phyloP scores from a whole-genome alignment of 2,888 invertebrate species.

The Ochropleura plecta region DNA sequence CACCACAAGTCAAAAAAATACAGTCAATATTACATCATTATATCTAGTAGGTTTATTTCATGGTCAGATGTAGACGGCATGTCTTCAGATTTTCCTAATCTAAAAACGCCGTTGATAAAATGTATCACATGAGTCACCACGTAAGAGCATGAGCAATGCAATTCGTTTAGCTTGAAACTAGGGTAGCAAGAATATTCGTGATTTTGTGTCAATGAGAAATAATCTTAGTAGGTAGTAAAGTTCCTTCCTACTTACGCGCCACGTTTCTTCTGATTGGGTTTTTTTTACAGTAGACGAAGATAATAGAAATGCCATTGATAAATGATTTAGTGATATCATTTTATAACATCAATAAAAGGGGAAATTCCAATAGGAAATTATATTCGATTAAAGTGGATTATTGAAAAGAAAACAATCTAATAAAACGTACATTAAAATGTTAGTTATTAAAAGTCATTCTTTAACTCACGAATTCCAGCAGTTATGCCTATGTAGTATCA shows the following conservation, averaged over 20 bases:
- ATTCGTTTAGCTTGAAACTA: conserved; percentile 36
- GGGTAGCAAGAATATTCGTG: conserved; percentile 38
- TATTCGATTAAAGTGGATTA: conserved; percentile 9
- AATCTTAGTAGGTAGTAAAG: conserved; percentile 7
- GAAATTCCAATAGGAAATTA: conserved; percentile 10
- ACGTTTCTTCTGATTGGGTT: conserved; percentile 17
- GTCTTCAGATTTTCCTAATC: conserved; percentile 30
- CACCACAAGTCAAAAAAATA: no score
- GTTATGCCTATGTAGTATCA: neutral
- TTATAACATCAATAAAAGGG: conserved; percentile 7
- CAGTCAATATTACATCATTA: neutral
- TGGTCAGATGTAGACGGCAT: conserved; percentile 1
- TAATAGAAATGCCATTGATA: conserved; percentile 18
- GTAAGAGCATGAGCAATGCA: conserved; percentile 33
- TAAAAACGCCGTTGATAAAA: conserved; percentile 41
- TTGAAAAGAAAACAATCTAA: conserved; percentile 19
- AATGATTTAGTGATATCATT: conserved; percentile 4
- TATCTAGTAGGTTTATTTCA: neutral
- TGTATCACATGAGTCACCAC: conserved; percentile 36
- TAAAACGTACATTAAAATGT: conserved; percentile 11
- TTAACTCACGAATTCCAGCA: neutral
- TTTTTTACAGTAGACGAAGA: neutral
- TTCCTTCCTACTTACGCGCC: neutral
- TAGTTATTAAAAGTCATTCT: neutral
- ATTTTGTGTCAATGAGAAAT: conserved; percentile 47